Conservation (phyloP, 2,888 invertebrate genomes). For the Parasteatoda lunata region DNA sequence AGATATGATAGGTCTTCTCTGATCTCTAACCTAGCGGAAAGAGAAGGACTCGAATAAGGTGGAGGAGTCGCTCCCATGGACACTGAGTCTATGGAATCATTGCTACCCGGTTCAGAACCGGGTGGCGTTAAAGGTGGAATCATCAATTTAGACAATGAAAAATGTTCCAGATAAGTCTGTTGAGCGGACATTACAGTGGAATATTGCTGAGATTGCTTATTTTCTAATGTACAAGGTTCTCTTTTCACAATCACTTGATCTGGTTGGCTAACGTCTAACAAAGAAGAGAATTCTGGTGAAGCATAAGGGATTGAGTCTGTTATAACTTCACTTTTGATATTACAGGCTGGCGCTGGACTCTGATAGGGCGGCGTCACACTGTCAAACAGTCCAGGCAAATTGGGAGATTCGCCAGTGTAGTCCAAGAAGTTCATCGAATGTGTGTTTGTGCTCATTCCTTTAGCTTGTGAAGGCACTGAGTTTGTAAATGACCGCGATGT, state of each 20-base stretch:
- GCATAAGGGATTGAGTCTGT: slow-evolving; percentile 11
- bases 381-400: slow-evolving; percentile 38
- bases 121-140: slow-evolving; percentile 75
- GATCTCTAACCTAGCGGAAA: neutral
- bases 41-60: slow-evolving; percentile 17
- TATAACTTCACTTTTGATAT: slow-evolving; percentile 34
- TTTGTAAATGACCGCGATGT: neutral
- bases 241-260: slow-evolving; percentile 57
- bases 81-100: slow-evolving; percentile 74
- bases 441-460: too few relatives aligned
- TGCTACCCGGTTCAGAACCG: slow-evolving; percentile 87
- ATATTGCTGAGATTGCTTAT: neutral
- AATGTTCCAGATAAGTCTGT: slow-evolving; percentile 38
- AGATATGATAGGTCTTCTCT: neutral
- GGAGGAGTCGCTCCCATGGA: slow-evolving; percentile 52
- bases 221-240: slow-evolving; percentile 13
- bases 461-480: neutral
- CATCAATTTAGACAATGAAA: slow-evolving; percentile 28
- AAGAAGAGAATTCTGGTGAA: slow-evolving; percentile 35
- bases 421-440: slow-evolving; percentile 11
- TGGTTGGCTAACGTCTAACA: slow-evolving; percentile 47
- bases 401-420: slow-evolving; percentile 3
- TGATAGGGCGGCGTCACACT: slow-evolving; percentile 54
- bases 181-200: slow-evolving; percentile 11
- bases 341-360: slow-evolving; percentile 24